A percentile compares a stretch with the other conserved stretches of the same genome.
Conservation (phyloP, 2,797 vertebrate species). For the Thamnophis elegans region DNA sequence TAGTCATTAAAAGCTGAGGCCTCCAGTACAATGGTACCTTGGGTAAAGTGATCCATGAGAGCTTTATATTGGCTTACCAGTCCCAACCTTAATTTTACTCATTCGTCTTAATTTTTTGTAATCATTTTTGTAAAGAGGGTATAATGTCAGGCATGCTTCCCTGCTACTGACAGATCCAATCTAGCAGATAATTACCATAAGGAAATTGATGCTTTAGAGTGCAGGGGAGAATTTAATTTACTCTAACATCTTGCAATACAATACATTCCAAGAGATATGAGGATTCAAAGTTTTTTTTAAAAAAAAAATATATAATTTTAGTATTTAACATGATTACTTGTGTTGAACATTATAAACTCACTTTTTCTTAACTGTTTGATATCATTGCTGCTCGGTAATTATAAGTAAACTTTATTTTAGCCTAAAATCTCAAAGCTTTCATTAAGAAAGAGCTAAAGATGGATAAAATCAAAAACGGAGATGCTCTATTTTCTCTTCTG, state of each 20-base stretch:
- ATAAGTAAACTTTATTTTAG: slow-evolving; percentile 63
- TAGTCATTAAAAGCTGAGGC: slow-evolving; percentile 88
- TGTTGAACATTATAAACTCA: slow-evolving; percentile 91
- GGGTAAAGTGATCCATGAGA: slow-evolving; percentile 88
- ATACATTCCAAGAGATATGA: slow-evolving; percentile 97
- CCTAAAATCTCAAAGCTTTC: slow-evolving; percentile 77
- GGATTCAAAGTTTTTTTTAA: slow-evolving; percentile 85
- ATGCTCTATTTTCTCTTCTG: slow-evolving; percentile 46
- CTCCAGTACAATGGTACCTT: slow-evolving; percentile 85
- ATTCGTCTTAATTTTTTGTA: slow-evolving; percentile 97
- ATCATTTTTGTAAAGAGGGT: slow-evolving; percentile 97
- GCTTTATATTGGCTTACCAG: slow-evolving; percentile 88
- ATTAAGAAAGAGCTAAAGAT: slow-evolving; percentile 90
- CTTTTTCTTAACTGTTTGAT: slow-evolving; percentile 90
- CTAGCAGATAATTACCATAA: slow-evolving; percentile 99
- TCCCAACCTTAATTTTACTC: slow-evolving; percentile 94
- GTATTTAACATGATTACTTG: slow-evolving; percentile 99
- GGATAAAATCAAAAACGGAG: slow-evolving; percentile 86
- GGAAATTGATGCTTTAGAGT: slow-evolving; percentile 99
- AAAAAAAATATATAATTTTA: slow-evolving; percentile 98
- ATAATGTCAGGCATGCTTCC: slow-evolving; percentile 99
- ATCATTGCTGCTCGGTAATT: slow-evolving; percentile 87
- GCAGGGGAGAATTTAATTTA: slow-evolving; percentile 99
- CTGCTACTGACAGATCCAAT: slow-evolving; percentile 98
- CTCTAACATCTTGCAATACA: slow-evolving; percentile 96